Percentiles rank a stretch among this genome's conserved stretches.
phyloP scores from a whole-genome alignment of 2,113 vertebrate species.

The Mobula birostris region DNA sequence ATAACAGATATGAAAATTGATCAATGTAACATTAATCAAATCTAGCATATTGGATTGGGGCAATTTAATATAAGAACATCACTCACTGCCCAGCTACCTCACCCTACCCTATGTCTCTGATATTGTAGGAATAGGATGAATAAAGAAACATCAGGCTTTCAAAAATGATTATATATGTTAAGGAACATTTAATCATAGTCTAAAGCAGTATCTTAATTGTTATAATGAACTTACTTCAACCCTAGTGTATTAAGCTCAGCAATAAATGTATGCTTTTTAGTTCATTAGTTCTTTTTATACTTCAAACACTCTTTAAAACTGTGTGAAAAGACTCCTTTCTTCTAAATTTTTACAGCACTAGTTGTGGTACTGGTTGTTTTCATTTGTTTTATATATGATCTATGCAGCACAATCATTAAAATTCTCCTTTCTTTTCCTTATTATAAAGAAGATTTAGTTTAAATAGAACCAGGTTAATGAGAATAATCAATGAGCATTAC shows the following conservation, averaged over 20 bases:
- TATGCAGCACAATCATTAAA: not conserved
- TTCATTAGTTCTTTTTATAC: slow-evolving; percentile 25
- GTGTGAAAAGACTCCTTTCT: not conserved
- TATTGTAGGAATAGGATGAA: not conserved
- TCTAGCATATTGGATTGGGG: not conserved
- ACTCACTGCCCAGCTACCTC: not conserved
- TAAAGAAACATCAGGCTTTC: not conserved
- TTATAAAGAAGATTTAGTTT: slow-evolving; percentile 55
- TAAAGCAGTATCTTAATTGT: slow-evolving; percentile 26
- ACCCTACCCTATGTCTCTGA: not conserved
- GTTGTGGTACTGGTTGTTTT: not conserved
- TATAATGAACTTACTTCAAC: slow-evolving; percentile 31
- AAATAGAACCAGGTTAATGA: slow-evolving; percentile 71
- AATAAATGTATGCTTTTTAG: slow-evolving; percentile 24
- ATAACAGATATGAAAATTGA: not conserved
- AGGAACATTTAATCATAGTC: slow-evolving; percentile 16
- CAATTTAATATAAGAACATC: not conserved
- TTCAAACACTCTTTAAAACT: slow-evolving; percentile 17
- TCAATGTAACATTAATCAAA: not conserved
- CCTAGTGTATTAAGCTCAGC: slow-evolving; percentile 10
- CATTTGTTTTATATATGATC: slow-evolving; percentile 7
- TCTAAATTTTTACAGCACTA: not conserved
- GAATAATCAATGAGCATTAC: slow-evolving; percentile 62
- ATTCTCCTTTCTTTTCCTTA: slow-evolving; percentile 50
- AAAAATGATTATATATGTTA: slow-evolving; percentile 18